These are phyloP conservation scores for Stegostoma tigrinum DNA, from an alignment of 2,113 vertebrate species.

Conservation along the genomic window DNA sequence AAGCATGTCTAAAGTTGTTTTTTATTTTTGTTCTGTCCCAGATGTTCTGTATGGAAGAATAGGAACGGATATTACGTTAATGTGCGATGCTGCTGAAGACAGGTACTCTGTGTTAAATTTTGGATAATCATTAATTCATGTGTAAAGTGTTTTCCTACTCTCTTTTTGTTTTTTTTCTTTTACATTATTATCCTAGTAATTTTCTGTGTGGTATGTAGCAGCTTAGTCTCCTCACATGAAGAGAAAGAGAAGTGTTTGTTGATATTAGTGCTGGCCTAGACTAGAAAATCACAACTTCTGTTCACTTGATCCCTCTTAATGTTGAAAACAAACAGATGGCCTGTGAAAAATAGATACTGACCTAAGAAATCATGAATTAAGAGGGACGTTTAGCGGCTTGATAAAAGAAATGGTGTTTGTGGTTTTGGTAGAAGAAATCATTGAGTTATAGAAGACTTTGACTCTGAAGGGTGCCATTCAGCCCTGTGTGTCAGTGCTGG, in stretches of 20 bases:
- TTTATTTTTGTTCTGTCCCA: constrained; percentile 17
- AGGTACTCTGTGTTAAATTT: neutral
- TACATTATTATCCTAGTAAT: neutral
- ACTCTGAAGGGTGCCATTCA: too few relatives aligned
- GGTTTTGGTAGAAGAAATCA: neutral
- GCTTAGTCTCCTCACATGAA: neutral
- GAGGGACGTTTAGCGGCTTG: neutral
- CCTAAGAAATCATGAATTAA: neutral
- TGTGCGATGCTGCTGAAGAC: neutral
- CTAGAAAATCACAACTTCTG: neutral
- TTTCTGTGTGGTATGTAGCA: neutral
- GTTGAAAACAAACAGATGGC: neutral
- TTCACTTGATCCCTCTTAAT: neutral
- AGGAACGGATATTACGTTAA: constrained; percentile 28
- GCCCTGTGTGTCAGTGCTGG: too few relatives aligned
- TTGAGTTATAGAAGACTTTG: neutral
- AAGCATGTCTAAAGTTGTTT: neutral
- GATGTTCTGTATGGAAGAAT: neutral
- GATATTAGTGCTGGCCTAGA: neutral
- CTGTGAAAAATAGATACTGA: neutral
- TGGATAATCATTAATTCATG: neutral
- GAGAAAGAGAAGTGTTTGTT: neutral
- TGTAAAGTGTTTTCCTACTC: neutral
- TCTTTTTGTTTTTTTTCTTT: neutral
- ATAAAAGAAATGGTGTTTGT: neutral